Evolutionary conservation across 1,140 invertebrate genomes (phyloP), one percentile per base, ranked within the genome.

Genomic region (Pemphigus obesinymphae): DNA sequence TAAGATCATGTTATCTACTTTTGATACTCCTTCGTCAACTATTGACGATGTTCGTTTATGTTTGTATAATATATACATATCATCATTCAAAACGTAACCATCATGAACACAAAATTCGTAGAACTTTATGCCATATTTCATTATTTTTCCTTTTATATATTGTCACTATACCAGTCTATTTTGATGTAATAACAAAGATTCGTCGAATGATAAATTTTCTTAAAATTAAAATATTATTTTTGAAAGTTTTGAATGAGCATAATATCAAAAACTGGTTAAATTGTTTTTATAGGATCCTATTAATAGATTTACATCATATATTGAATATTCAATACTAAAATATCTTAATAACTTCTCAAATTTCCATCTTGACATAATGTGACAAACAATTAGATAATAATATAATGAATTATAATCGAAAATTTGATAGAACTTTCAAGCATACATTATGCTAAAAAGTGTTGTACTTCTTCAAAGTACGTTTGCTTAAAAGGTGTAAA

Each of bases 141-240:
- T 85, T n/a, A 72, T 73, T 84, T 86, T 86, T 68, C 84, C 84
- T 80, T 85, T 83, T 66, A 85, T 85, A 63, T 87, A 85, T 75
- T 87, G 85, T 82, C 83, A 73, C 82, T 87, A 87, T n/a, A 83
- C 75, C 45, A 87, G 82, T 72, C 85, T 82, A 40, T 86, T 85
- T 61, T 84, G 80, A 83, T 85, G 87, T 26, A 86, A 84, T 7
- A 85, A 45, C 85, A 85, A 84, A 1, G 83, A 83, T 50, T 86
- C 85, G 81, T 85, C 85, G 55, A 85, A 23, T 23, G 34, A 83
- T 15, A 86, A 58, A 23, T 85, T 53, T 83, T 82, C 82, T 17
- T 76, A 58, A 26, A 84, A 84, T 26, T n/a, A n/a, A 43, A 75
- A 34, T 55, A 75, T 17, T 15, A 37, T 13, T 20, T 31, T 50